A percentile compares a stretch with the other conserved stretches of the same genome.
Evolutionary conservation across 1,140 invertebrate species (phyloP).

Genomic region (Caenorhabditis elegans): WBcel235 BX284604.4:17401501-17402000

Average conservation of each 20-base stretch:
- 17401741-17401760: conserved; percentile 46
- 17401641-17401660: conserved; percentile 48
- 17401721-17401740: not conserved
- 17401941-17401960: too few species aligned
- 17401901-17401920: too few species aligned
- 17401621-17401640: conserved; percentile 53
- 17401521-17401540: conserved; percentile 17
- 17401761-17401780: conserved; percentile 59
- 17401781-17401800: conserved; percentile 62
- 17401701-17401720: not conserved
- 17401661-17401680: conserved; percentile 51
- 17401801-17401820: conserved; percentile 57
- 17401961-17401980: too few species aligned
- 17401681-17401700: conserved; percentile 52
- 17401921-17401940: too few species aligned
- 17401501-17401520: not conserved
- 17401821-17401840: conserved; percentile 39
- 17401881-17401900: too few species aligned
- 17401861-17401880: too few species aligned
- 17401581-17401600: conserved; percentile 46
- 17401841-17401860: too few species aligned
- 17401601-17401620: conserved; percentile 60
- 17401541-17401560: conserved; percentile 61
- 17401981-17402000: too few species aligned
- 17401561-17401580: conserved; percentile 60